Evolutionary conservation across 2,113 vertebrate species (phyloP), one percentile per base, ranked within the genome.

Genomic region (Erythrocebus patas): DNA sequence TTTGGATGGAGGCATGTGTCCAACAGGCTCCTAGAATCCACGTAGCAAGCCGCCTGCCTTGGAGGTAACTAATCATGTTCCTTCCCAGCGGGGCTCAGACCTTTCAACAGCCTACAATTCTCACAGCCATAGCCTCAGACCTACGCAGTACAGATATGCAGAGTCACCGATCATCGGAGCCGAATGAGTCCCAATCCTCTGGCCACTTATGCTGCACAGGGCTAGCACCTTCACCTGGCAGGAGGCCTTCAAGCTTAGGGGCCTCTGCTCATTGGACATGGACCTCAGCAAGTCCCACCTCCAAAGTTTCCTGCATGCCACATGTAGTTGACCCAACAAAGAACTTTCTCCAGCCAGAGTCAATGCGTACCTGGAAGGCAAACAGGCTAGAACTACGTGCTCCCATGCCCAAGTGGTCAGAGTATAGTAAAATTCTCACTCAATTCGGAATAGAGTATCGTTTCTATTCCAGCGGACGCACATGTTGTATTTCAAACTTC

Each of bases 91-190:
- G 25, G 22, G 30, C 52, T 70, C 30, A 5, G 57, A 55, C 82
- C 66, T 3, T 16, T 7, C 0, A 38, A 64, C 82, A 52, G 89
- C 27, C 17, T 6, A 6, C 52, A 66, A 1, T 35, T 8, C 27
- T 17, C 11, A 38, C 1, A 61, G 20, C 9, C 82, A 35, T 1
- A 61, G 17, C 7, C 82, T 66, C 52, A 73, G 32, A 23, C 9
- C 78, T 25, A 1, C 61, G 9, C 20, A 10, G 40, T 16, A 0
- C 40, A 80, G 18, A 23, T 57, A 8, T 0, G 12, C 1, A 57
- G 32, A 52, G 81, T 30, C 87, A 52, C 22, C 48, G 23, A 27
- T 3, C 72, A 85, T 2, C 0, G 0, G 17, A 23, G 45, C 59
- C 23, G 48, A 38, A 35, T 0, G 0, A 20, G 43, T 23, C 38